Conservation (phyloP, 2,888 invertebrate species). For the Ramazzottius varieornatus region DNA sequence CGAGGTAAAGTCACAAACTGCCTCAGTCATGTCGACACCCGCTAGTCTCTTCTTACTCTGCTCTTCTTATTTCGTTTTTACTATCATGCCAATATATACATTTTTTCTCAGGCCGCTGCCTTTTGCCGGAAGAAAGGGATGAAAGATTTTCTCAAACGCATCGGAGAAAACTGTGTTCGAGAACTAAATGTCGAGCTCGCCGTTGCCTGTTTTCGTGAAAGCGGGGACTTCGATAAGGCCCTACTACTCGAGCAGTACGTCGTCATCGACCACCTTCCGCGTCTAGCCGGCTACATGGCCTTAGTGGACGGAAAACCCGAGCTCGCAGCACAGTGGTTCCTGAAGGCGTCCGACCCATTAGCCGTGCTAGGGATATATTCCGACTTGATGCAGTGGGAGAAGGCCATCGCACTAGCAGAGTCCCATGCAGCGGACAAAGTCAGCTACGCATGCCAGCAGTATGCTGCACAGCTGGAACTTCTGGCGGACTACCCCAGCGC, state of each 20-base stretch:
- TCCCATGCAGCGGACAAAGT: neutral
- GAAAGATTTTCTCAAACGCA: neutral
- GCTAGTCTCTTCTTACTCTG: too few relatives aligned
- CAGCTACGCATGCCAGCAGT: neutral
- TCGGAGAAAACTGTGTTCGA: neutral
- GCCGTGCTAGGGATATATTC: neutral
- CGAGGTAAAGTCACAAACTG: constrained; percentile 1
- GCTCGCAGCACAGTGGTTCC: neutral
- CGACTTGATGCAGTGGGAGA: constrained; percentile 1
- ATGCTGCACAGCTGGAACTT: neutral
- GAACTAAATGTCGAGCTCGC: neutral
- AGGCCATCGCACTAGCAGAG: neutral
- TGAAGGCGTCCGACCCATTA: neutral
- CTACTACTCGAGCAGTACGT: neutral
- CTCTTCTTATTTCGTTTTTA: too few relatives aligned
- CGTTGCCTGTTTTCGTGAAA: neutral
- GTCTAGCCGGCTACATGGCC: neutral
- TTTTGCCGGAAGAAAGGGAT: neutral
- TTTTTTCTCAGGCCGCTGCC: neutral
- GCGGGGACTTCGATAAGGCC: neutral
- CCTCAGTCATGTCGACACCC: too few relatives aligned
- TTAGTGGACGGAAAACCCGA: neutral
- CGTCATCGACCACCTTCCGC: neutral
- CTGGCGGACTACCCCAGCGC: neutral
- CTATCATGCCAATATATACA: neutral